Conservation (phyloP, 2,888 invertebrate species). For the Lepetodrilus schrolli region DNA sequence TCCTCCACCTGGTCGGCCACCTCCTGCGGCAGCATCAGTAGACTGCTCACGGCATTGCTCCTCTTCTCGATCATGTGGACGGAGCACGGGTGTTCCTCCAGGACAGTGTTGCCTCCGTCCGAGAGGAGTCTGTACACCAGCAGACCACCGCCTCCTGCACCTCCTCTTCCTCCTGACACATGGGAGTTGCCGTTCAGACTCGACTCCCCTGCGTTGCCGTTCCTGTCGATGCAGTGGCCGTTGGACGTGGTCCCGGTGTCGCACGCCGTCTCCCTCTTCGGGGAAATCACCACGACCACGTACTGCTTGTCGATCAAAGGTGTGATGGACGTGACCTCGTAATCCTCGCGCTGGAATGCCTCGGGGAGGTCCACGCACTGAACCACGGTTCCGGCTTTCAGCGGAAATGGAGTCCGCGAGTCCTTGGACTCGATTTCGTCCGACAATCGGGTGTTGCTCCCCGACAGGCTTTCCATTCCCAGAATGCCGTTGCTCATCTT, state of each 20-base stretch:
- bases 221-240: too few species aligned
- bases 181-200: neutral
- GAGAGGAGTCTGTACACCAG: slow-evolving; percentile 79
- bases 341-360: slow-evolving; percentile 73
- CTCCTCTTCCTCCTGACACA: neutral
- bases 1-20: slow-evolving; percentile 60
- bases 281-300: slow-evolving; percentile 77
- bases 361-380: slow-evolving; percentile 70
- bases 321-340: slow-evolving; percentile 80
- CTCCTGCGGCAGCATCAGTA: slow-evolving; percentile 67
- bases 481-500: neutral
- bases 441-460: slow-evolving; percentile 19
- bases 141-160: slow-evolving; percentile 74
- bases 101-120: slow-evolving; percentile 76
- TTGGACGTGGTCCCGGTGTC: neutral
- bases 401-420: slow-evolving; percentile 26
- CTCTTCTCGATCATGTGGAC: slow-evolving; percentile 51
- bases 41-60: slow-evolving; percentile 54
- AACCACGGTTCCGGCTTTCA: slow-evolving; percentile 56
- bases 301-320: slow-evolving; percentile 83
- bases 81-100: slow-evolving; percentile 80
- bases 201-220: neutral
- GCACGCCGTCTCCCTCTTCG: slow-evolving; percentile 35
- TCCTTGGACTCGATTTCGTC: neutral
- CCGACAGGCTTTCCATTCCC: neutral